phyloP scores from a whole-genome alignment of 2,797 vertebrate genomes.

The Scarus forsteni region DNA sequence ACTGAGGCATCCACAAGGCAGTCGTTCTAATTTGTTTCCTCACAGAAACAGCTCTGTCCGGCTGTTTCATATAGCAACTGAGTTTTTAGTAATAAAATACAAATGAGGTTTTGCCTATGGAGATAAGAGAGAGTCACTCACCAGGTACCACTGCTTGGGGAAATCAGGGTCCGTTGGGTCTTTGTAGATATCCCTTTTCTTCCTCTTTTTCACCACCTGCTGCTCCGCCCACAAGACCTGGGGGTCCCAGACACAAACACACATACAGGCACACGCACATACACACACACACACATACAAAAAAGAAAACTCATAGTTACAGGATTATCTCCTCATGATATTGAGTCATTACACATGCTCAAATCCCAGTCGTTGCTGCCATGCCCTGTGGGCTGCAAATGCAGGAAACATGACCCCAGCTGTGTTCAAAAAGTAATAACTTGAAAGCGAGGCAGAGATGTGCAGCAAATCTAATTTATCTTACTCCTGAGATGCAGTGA shows the following conservation, averaged over 20 bases:
- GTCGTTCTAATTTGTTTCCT: no score
- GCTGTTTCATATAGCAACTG: neutral
- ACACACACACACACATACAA: constrained; percentile 29
- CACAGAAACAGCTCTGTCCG: no score
- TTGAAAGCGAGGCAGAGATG: constrained; percentile 45
- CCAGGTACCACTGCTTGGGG: constrained; percentile 97
- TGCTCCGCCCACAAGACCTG: constrained; percentile 94
- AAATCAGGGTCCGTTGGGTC: constrained; percentile 94
- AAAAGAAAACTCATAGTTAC: constrained; percentile 25
- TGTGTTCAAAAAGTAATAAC: constrained; percentile 69
- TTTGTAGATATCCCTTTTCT: constrained; percentile 88
- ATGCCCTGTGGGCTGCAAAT: constrained; percentile 29
- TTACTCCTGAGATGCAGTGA: constrained; percentile 49
- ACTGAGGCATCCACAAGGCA: no score
- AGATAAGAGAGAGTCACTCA: constrained; percentile 71
- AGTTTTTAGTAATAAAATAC: neutral
- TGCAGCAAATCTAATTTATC: constrained; percentile 66
- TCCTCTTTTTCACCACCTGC: constrained; percentile 90
- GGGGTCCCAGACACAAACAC: constrained; percentile 18
- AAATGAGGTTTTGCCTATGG: neutral
- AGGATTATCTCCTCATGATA: constrained; percentile 25
- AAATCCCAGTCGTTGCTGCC: constrained; percentile 45
- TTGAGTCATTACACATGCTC: constrained; percentile 45
- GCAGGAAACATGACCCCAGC: constrained; percentile 43
- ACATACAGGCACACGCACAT: constrained; percentile 6